Base-by-base conservation (phyloP, 2,113 vertebrate species). In the Saimiri boliviensis region DNA sequence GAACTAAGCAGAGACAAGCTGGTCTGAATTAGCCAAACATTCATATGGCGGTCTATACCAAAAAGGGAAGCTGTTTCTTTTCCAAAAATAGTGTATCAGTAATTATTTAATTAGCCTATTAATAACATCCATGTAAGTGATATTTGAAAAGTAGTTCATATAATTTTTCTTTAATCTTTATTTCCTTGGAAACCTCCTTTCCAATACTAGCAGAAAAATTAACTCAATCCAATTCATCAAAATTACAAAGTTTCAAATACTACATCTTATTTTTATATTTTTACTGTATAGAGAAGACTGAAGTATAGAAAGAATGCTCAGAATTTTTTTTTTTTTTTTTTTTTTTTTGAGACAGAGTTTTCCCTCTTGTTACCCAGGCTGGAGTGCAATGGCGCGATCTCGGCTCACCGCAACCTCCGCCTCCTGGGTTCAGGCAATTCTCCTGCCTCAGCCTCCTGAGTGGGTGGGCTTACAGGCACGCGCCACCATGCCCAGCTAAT, bases 111-210 rank as follows among this genome's bases (percentile, higher is more conserved):
- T 76, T 56, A 94, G 19, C 35, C 70, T 11, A 86, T 70, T 42
- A 81, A 87, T 13, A 89, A 70, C 32, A 87, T 27, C 11, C 7
- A 95, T 71, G 1, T 70, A 96, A 11, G 52, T 82, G 30, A 81
- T 86, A 56, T 49, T 71, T 63, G 42, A 91, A 96, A 97, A 96
- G 56, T 76, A 85, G 37, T 83, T 90, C 9, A 95, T 82, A 68
- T 60, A 92, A 45, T 86, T 89, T 68, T 30, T 73, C 35, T 92
- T 80, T 70, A 70, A 91, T 83, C 25, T 94, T 71, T 84, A 63
- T 63, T 83, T 91, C n/a, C 81, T 95, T 70, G 84, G 71, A 89
- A 90, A 90, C 0, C 77, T 56, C 8, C 32, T 82, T 93, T 89
- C 83, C 32, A 42, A 88, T 42, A 96, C 9, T 32, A 60, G 35